phyloP scores from a whole-genome alignment of 1,140 invertebrate genomes.

The Drosophila hydei region DNA sequence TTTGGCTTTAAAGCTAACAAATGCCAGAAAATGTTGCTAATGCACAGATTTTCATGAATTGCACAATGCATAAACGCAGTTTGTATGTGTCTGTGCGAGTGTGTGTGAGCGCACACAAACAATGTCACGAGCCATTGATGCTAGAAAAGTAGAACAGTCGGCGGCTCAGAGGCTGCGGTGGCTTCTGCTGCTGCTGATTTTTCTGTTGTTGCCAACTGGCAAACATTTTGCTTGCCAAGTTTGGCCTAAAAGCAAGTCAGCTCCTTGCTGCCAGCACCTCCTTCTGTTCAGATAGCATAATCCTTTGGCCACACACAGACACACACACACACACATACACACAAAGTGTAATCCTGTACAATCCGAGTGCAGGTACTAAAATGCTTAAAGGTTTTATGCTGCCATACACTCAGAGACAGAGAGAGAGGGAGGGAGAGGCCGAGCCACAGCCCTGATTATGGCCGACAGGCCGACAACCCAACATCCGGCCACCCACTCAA shows the following conservation, averaged over 20 bases:
- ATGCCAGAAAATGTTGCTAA: not conserved
- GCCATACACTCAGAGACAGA: not conserved
- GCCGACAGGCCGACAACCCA: not conserved
- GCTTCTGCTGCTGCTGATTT: constrained; percentile 1
- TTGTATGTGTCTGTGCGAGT: constrained; percentile 24
- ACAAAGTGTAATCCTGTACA: constrained; percentile 19
- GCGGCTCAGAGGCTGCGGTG: constrained; percentile 48
- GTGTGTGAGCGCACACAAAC: constrained; percentile 24
- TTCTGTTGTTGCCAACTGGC: constrained; percentile 53
- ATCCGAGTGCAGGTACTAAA: constrained; percentile 58
- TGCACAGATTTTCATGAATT: constrained; percentile 17
- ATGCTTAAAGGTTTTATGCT: constrained; percentile 50
- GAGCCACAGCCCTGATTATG: constrained; percentile 24
- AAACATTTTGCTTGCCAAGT: constrained; percentile 72
- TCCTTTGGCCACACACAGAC: constrained; percentile 40
- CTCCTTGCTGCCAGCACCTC: constrained; percentile 23
- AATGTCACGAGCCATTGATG: constrained; percentile 81
- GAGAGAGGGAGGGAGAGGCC: too few species aligned
- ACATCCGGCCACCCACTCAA: constrained; percentile 11
- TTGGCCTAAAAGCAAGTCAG: constrained; percentile 42
- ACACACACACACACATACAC: constrained; percentile 8
- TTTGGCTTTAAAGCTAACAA: not conserved
- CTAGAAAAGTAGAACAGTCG: constrained; percentile 74
- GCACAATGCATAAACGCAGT: constrained; percentile 19
- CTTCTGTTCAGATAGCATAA: constrained; percentile 32